A percentile compares a stretch with the other conserved stretches of the same genome.
Evolutionary conservation across 37 sponge, comb jelly and placozoan species (phyloP).

Genomic region (Lycopodina hypogea): DNA sequence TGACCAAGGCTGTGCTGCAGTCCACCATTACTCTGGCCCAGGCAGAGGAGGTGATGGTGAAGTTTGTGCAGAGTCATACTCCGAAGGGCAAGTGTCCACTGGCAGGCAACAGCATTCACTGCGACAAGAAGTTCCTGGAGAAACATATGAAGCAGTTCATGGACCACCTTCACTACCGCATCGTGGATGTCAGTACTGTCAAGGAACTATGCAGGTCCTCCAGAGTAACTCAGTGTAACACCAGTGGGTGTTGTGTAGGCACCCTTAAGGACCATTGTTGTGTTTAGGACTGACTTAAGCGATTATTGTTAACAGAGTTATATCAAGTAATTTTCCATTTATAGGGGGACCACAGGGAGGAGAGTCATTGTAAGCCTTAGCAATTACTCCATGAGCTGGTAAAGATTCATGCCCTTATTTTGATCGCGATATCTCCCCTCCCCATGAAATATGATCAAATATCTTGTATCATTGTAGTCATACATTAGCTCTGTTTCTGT

Average conservation of each 20-base stretch:
- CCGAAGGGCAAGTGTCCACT: slow-evolving; percentile 71
- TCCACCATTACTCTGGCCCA: slow-evolving; percentile 45
- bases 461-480: too few relatives aligned
- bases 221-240: too few relatives aligned
- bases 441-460: too few relatives aligned
- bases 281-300: background rate
- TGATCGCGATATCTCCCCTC: too few relatives aligned
- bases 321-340: too few relatives aligned
- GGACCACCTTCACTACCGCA: slow-evolving; percentile 79
- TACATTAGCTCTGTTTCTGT: too few relatives aligned
- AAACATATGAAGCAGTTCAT: slow-evolving; percentile 84
- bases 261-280: too few relatives aligned
- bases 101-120: slow-evolving; percentile 85
- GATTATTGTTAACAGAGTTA: too few relatives aligned
- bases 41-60: slow-evolving; percentile 60
- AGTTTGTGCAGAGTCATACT: slow-evolving; percentile 56
- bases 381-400: too few relatives aligned
- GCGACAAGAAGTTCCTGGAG: slow-evolving; percentile 75
- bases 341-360: too few relatives aligned
- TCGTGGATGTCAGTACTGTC: slow-evolving; percentile 88
- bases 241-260: background rate
- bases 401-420: too few relatives aligned
- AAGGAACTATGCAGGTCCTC: slow-evolving; percentile 82
- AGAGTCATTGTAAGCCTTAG: too few relatives aligned
- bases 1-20: slow-evolving; percentile 45